Conservation (phyloP, 2,888 invertebrate genomes). For the Asteroscopus sphinx region DNA sequence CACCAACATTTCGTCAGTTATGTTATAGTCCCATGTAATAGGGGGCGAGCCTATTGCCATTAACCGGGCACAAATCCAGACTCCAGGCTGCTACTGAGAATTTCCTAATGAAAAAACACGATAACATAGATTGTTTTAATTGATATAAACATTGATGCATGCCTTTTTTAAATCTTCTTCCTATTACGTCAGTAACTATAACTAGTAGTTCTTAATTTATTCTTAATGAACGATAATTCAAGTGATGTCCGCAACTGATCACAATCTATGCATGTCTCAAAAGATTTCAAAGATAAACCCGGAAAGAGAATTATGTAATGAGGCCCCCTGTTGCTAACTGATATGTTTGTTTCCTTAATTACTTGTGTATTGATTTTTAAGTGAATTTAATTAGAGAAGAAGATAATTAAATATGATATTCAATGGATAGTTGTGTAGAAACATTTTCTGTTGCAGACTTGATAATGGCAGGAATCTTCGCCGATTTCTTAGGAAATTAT, state of each 20-base stretch:
- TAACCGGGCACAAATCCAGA: no score
- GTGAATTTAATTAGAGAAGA: slow-evolving; percentile 11
- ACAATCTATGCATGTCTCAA: slow-evolving; percentile 16
- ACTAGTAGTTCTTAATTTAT: slow-evolving; percentile 16
- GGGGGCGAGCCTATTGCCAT: no score
- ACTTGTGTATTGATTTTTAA: background rate
- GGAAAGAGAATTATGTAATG: slow-evolving; percentile 5
- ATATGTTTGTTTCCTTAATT: slow-evolving; percentile 24
- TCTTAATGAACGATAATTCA: slow-evolving; percentile 11
- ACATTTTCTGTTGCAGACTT: background rate
- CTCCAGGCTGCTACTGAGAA: no score
- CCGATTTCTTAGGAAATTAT: no score
- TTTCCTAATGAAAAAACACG: background rate
- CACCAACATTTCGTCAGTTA: no score
- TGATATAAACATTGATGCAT: background rate
- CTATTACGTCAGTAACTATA: slow-evolving; percentile 16
- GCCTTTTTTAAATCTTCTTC: background rate
- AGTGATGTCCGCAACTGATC: slow-evolving; percentile 12
- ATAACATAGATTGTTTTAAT: no score
- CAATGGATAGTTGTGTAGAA: slow-evolving; percentile 4
- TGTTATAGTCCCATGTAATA: no score
- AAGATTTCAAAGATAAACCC: slow-evolving; percentile 20
- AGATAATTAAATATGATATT: slow-evolving; percentile 10
- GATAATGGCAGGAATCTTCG: background rate
- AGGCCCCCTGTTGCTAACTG: slow-evolving; percentile 31